phyloP scores from a whole-genome alignment of 2,113 vertebrate species.

The Sminthopsis crassicaudata region DNA sequence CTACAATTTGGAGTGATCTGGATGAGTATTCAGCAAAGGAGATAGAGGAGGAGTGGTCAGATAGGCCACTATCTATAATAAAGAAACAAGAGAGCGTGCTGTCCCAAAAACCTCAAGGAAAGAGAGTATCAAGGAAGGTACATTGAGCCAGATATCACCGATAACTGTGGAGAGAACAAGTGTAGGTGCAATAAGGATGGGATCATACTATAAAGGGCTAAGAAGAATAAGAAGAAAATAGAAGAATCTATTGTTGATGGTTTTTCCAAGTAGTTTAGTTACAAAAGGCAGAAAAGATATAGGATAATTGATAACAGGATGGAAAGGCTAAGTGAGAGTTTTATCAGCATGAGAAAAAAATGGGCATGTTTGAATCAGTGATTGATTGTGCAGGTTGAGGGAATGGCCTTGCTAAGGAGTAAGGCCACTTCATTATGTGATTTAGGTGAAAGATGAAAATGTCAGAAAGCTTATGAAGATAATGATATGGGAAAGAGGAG shows the following conservation, averaged over 20 bases:
- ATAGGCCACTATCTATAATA: neutral
- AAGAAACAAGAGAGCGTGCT: no score
- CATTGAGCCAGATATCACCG: neutral
- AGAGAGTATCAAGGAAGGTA: neutral
- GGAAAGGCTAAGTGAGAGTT: neutral
- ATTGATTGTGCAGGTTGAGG: neutral
- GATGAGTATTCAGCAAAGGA: neutral
- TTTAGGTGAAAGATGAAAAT: no score
- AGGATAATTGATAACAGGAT: neutral
- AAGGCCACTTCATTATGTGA: neutral
- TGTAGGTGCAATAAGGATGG: neutral
- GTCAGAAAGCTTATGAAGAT: neutral
- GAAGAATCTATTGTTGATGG: no score
- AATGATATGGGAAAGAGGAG: neutral
- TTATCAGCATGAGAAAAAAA: neutral
- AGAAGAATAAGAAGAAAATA: neutral
- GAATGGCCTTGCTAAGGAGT: neutral
- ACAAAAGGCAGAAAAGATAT: no score
- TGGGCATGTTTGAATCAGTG: neutral
- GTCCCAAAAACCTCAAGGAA: neutral
- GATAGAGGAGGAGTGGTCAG: neutral
- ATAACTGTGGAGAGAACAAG: neutral
- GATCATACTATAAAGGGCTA: neutral
- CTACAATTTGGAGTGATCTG: neutral
- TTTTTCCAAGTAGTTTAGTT: no score